Evolutionary conservation across 2,888 invertebrate species (phyloP).

Genomic region (Chaetogeoica ovagalla): DNA sequence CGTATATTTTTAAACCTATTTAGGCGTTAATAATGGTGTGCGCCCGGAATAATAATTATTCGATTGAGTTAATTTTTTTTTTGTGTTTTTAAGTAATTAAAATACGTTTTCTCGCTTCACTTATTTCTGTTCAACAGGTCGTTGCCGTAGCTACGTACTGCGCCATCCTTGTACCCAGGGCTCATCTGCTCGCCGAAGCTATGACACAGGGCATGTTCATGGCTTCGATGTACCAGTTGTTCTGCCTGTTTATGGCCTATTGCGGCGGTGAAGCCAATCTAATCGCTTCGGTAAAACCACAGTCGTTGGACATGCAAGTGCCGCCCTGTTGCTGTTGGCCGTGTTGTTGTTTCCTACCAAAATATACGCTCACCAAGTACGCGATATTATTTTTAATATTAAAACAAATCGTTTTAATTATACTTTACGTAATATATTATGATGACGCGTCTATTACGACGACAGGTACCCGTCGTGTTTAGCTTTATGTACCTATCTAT

Average conservation of each 20-base stretch:
- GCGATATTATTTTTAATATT: constrained; percentile 36
- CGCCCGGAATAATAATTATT: no score
- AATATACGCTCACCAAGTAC: constrained; percentile 65
- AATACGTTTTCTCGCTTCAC: neutral
- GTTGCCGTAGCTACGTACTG: constrained; percentile 66
- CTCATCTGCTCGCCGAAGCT: constrained; percentile 71
- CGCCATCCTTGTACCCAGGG: constrained; percentile 67
- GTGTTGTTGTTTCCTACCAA: constrained; percentile 67
- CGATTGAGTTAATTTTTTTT: no score
- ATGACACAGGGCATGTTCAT: constrained; percentile 71
- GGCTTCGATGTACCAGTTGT: constrained; percentile 72
- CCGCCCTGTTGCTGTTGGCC: constrained; percentile 78
- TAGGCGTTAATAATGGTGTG: no score
- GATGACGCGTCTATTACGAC: neutral
- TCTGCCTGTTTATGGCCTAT: constrained; percentile 69
- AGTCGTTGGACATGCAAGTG: constrained; percentile 66
- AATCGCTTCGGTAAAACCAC: constrained; percentile 65
- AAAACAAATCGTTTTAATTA: no score
- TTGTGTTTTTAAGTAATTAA: no score
- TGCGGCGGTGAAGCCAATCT: constrained; percentile 68
- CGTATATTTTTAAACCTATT: no score
- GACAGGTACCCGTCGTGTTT: no score
- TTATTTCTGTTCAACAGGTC: constrained; percentile 61
- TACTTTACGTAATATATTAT: neutral
- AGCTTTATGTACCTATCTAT: neutral